phyloP scores from a whole-genome alignment of 1,140 invertebrate species.

The Eurosta solidaginis region DNA sequence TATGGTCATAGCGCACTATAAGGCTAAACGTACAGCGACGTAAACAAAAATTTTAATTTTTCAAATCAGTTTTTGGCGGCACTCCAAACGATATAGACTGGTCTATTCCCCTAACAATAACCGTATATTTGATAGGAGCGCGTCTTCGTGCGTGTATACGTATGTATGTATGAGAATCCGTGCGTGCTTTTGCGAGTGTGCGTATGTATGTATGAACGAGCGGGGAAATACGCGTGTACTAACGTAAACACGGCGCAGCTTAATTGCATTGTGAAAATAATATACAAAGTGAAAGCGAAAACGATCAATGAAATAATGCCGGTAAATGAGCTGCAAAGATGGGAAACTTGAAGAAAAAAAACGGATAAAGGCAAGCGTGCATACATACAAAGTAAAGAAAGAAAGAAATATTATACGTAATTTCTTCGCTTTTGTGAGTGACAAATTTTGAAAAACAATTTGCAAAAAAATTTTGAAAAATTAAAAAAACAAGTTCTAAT shows the following conservation, averaged over 20 bases:
- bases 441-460: no score
- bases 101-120: background rate
- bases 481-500: no score
- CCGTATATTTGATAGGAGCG: background rate
- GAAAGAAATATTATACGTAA: no score
- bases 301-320: no score
- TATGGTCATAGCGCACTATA: no score
- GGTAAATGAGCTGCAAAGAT: no score
- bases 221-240: constrained; percentile 11
- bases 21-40: constrained; percentile 34
- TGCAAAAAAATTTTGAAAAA: no score
- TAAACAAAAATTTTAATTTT: constrained; percentile 48
- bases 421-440: no score
- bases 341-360: no score
- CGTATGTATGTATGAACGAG: background rate
- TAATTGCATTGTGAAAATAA: background rate
- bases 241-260: constrained; percentile 12
- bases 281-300: background rate
- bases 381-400: no score
- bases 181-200: background rate
- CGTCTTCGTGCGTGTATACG: background rate
- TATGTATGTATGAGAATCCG: background rate
- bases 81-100: constrained; percentile 41
- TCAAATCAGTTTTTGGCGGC: constrained; percentile 55
- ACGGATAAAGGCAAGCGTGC: no score